Conservation (phyloP, 2,888 invertebrate genomes). For the Seira musarum region DNA sequence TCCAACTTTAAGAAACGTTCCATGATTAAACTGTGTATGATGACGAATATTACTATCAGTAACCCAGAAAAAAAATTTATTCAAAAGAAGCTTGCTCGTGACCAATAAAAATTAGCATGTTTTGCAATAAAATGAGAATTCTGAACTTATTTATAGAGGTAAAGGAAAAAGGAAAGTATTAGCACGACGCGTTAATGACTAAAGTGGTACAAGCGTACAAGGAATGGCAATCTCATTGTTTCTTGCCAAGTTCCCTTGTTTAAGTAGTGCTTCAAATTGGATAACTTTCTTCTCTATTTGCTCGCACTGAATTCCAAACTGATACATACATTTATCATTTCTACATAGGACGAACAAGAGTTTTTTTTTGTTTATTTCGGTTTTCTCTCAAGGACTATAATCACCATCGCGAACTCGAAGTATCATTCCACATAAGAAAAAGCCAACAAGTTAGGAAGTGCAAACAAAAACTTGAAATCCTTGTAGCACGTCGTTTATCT, state of each 20-base stretch:
- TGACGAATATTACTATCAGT: no score
- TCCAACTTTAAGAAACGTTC: not conserved
- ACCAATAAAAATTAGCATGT: constrained; percentile 15
- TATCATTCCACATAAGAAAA: not conserved
- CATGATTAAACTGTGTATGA: not conserved
- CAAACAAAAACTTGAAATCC: constrained; percentile 16
- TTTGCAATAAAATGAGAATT: no score
- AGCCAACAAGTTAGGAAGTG: constrained; percentile 19
- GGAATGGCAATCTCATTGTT: constrained; percentile 6
- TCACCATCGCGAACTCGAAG: not conserved
- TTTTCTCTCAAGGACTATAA: constrained; percentile 14
- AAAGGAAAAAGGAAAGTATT: not conserved
- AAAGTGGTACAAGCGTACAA: constrained; percentile 20
- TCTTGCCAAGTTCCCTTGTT: not conserved
- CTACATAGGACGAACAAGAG: constrained; percentile 3
- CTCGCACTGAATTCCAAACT: not conserved
- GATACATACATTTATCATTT: constrained; percentile 2
- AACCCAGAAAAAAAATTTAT: no score
- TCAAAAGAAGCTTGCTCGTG: no score
- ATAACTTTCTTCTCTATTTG: constrained; percentile 9
- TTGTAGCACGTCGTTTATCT: constrained; percentile 18
- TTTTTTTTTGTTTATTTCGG: constrained; percentile 19
- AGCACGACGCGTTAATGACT: constrained; percentile 3
- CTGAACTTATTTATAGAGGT: no score
- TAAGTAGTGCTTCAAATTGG: constrained; percentile 2